Evolutionary conservation across 2,113 vertebrate species (phyloP).

Genomic region (Alexandromys fortis): DNA sequence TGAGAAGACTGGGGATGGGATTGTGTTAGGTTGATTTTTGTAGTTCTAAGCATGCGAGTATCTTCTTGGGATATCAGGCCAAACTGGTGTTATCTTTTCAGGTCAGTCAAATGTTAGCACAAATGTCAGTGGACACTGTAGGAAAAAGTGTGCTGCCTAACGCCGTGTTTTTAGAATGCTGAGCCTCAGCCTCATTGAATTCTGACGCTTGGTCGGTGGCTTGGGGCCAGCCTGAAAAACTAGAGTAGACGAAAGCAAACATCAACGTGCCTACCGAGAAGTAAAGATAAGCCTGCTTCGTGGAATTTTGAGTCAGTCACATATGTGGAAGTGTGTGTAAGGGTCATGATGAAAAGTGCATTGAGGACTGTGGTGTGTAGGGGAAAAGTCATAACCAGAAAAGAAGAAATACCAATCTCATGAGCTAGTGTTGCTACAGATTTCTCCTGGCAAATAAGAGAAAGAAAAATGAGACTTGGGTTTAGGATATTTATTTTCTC

Average conservation of each 20-base stretch:
- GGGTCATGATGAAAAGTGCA: not conserved
- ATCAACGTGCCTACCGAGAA: not conserved
- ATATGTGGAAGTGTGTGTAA: not conserved
- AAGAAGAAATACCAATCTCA: not conserved
- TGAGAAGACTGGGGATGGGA: not conserved
- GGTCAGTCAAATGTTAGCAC: not conserved
- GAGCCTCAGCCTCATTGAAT: not conserved
- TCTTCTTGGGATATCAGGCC: not conserved
- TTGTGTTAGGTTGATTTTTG: not conserved
- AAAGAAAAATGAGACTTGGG: constrained; percentile 4
- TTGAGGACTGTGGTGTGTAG: not conserved
- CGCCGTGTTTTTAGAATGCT: not conserved
- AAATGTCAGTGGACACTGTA: not conserved
- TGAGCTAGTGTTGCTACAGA: not conserved
- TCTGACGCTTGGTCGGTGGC: not conserved
- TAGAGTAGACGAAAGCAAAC: not conserved
- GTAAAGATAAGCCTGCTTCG: not conserved
- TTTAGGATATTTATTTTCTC: not conserved
- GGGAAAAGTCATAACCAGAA: constrained; percentile 15
- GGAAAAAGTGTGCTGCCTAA: not conserved
- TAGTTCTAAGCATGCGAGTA: not conserved
- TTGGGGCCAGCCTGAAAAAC: not conserved
- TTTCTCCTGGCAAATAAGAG: not conserved
- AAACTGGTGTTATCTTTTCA: not conserved
- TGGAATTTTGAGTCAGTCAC: not conserved